phyloP scores from a whole-genome alignment of 2,797 vertebrate species.

The Allochrocebus solatus region DNA sequence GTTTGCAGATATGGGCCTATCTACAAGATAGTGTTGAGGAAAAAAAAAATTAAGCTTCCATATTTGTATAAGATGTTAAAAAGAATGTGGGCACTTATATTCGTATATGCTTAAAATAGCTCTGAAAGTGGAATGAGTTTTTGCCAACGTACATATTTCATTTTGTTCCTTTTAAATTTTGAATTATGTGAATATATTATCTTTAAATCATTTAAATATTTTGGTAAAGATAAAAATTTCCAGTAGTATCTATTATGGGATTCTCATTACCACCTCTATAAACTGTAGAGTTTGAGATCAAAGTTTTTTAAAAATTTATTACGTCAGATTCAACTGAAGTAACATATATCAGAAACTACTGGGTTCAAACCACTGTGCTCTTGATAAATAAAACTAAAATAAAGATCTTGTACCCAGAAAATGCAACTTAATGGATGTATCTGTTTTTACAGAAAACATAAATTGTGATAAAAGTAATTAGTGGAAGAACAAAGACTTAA shows the following conservation, averaged over 20 bases:
- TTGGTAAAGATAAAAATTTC: slow-evolving; percentile 25
- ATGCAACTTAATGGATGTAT: not conserved
- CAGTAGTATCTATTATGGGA: not conserved
- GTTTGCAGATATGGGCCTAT: not conserved
- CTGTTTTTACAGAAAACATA: not conserved
- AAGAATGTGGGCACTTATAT: not conserved
- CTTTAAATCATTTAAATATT: slow-evolving; percentile 33
- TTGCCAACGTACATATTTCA: not conserved
- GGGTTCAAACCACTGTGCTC: not conserved
- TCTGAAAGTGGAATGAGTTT: not conserved
- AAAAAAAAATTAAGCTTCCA: not conserved
- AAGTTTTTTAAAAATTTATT: slow-evolving; percentile 29
- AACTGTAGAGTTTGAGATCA: not conserved
- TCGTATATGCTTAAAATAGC: not conserved
- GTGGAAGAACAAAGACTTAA: not conserved
- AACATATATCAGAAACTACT: not conserved
- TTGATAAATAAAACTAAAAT: slow-evolving; percentile 12
- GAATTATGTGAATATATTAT: slow-evolving; percentile 12
- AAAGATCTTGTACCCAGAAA: not conserved
- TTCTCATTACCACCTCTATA: not conserved
- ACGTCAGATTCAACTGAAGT: not conserved
- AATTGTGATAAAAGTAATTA: not conserved
- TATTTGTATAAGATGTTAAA: not conserved
- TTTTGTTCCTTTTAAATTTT: not conserved
- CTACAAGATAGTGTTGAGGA: not conserved